These are phyloP conservation scores for Microdon myrmicae DNA, from an alignment of 2,888 invertebrate genomes.

Conservation along the genomic window DNA sequence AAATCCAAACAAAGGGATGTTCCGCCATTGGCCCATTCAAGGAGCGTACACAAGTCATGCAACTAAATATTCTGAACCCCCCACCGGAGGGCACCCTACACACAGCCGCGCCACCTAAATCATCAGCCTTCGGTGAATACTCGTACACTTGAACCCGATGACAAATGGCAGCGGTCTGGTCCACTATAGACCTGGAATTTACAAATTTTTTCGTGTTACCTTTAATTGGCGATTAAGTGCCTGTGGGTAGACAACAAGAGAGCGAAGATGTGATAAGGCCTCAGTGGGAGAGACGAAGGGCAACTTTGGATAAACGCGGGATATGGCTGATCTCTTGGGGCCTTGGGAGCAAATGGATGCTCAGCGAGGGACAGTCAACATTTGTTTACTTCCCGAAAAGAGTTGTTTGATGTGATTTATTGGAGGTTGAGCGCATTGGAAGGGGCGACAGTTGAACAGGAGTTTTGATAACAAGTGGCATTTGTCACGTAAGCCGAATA, in stretches of 20 bases:
- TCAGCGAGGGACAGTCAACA: slow-evolving; percentile 11
- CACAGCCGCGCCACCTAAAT: slow-evolving; percentile 35
- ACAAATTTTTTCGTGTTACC: slow-evolving; percentile 65
- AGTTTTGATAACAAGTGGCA: slow-evolving; percentile 28
- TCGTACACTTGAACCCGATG: slow-evolving; percentile 18
- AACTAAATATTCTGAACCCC: too few species aligned
- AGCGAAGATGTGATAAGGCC: slow-evolving; percentile 6
- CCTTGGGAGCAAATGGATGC: too few species aligned
- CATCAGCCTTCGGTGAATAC: background rate
- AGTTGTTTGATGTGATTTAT: slow-evolving; percentile 41
- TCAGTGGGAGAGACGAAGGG: slow-evolving; percentile 7
- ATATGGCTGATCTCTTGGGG: background rate
- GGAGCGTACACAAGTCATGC: too few species aligned
- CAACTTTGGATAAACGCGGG: slow-evolving; percentile 6
- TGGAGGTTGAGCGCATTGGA: slow-evolving; percentile 2
- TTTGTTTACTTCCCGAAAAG: slow-evolving; percentile 4
- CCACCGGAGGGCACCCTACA: too few species aligned
- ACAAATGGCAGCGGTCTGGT: slow-evolving; percentile 35
- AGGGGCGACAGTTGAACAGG: slow-evolving; percentile 19
- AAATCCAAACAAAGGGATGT: too few species aligned
- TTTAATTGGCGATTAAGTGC: slow-evolving; percentile 66
- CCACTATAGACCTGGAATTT: slow-evolving; percentile 51
- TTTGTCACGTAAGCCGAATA: slow-evolving; percentile 22
- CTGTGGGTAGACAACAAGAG: slow-evolving; percentile 55
- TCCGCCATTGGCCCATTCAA: too few species aligned